Evolutionary conservation across 2,888 invertebrate species (phyloP).

Genomic region (Asteroscopus sphinx): DNA sequence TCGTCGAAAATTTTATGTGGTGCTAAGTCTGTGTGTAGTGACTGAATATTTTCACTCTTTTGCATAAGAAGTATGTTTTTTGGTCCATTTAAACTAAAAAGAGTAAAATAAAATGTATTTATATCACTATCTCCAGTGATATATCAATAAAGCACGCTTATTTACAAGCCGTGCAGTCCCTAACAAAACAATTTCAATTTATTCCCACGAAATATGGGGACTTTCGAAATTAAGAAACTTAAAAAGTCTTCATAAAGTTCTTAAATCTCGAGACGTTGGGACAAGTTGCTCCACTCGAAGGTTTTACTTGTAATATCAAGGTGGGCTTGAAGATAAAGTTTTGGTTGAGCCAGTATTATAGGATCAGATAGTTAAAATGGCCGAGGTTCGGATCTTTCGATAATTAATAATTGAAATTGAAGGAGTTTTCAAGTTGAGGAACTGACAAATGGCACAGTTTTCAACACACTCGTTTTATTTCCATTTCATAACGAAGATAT

Average conservation of each 20-base stretch:
- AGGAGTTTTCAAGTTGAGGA: conserved; percentile 42
- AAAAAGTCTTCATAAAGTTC: conserved; percentile 73
- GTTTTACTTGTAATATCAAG: conserved; percentile 72
- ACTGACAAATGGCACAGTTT: conserved; percentile 45
- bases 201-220: conserved; percentile 67
- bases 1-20: conserved; percentile 29
- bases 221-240: conserved; percentile 77
- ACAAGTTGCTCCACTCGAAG: conserved; percentile 65
- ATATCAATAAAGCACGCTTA: conserved; percentile 29
- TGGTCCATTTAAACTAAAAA: conserved; percentile 1
- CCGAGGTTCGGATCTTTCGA: conserved; percentile 41
- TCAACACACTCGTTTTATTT: conserved; percentile 27
- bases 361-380: conserved; percentile 62
- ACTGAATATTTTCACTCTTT: background rate
- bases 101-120: conserved; percentile 12
- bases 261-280: conserved; percentile 74
- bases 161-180: conserved; percentile 36
- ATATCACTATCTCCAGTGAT: conserved; percentile 12
- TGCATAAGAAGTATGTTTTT: background rate
- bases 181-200: conserved; percentile 71
- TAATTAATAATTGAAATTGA: conserved; percentile 58
- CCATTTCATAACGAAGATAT: conserved; percentile 13
- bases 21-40: conserved; percentile 21
- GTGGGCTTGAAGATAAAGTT: conserved; percentile 59
- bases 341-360: conserved; percentile 54